Evolutionary conservation across 2,888 invertebrate genomes (phyloP).

Genomic region (Allophyes oxyacanthae): DNA sequence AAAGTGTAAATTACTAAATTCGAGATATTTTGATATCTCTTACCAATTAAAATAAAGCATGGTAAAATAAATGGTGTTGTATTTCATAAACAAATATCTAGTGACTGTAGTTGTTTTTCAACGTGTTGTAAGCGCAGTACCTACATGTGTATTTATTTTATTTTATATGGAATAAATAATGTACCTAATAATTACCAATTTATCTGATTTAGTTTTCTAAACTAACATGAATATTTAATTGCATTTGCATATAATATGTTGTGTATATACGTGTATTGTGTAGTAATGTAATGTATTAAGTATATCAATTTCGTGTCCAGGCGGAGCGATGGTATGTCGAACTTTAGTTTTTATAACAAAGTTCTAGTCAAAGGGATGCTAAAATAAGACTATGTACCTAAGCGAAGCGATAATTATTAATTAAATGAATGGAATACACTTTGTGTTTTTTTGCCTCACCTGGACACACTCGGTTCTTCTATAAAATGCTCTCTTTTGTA

Average conservation of each 20-base stretch:
- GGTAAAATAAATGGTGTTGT: too few relatives aligned
- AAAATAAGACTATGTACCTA: slow-evolving; percentile 47
- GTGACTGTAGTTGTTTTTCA: slow-evolving; percentile 6
- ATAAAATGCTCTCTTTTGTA: slow-evolving; percentile 56
- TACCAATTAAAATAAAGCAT: too few relatives aligned
- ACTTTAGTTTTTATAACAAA: slow-evolving; percentile 50
- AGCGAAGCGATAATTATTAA: slow-evolving; percentile 35
- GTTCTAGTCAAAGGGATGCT: slow-evolving; percentile 53
- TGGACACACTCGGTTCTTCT: slow-evolving; percentile 35
- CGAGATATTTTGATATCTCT: too few relatives aligned
- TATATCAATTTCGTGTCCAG: slow-evolving; percentile 45
- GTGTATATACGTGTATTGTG: slow-evolving; percentile 37
- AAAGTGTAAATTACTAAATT: too few relatives aligned
- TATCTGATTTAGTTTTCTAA: slow-evolving; percentile 15
- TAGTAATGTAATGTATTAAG: slow-evolving; percentile 34
- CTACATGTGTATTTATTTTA: slow-evolving; percentile 3
- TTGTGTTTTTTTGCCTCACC: slow-evolving; percentile 37
- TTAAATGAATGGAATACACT: slow-evolving; percentile 39
- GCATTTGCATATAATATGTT: slow-evolving; percentile 47
- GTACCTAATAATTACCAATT: not conserved
- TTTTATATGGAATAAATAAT: slow-evolving; percentile 14
- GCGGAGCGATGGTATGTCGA: slow-evolving; percentile 43
- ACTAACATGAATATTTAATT: slow-evolving; percentile 25
- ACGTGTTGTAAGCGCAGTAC: slow-evolving; percentile 9
- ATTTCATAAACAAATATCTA: slow-evolving; percentile 4